Evolutionary conservation across 2,888 invertebrate species (phyloP).

Genomic region (Aphodius sticticus): DNA sequence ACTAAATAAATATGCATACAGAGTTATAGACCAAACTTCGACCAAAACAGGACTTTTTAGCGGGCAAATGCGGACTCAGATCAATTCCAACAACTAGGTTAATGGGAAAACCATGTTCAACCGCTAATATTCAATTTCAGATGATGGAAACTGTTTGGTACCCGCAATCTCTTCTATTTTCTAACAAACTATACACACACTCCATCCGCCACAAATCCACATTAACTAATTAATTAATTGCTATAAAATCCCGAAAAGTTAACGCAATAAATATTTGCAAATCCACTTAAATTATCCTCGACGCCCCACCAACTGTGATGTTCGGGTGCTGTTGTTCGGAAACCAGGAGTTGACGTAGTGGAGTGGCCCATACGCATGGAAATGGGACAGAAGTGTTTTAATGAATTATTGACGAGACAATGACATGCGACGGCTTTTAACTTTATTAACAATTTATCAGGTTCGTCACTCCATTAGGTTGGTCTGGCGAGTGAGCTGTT

Average conservation of each 20-base stretch:
- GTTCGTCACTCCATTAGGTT: constrained; percentile 25
- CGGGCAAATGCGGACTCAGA: neutral
- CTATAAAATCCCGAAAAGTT: neutral
- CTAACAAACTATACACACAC: neutral
- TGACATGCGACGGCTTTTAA: constrained; percentile 38
- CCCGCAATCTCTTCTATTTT: too few relatives aligned
- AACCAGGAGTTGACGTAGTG: neutral
- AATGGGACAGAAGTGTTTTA: constrained; percentile 32
- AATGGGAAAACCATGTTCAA: neutral
- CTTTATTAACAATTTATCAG: constrained; percentile 37
- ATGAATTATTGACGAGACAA: constrained; percentile 39
- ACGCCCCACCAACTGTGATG: neutral
- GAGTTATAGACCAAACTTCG: neutral
- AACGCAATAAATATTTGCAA: constrained; percentile 9
- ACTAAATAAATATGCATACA: neutral
- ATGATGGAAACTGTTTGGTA: neutral
- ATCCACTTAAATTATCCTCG: constrained; percentile 19
- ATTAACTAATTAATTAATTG: neutral
- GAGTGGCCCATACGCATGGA: constrained; percentile 13
- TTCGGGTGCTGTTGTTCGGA: neutral
- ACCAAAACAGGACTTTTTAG: neutral
- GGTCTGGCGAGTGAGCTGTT: neutral
- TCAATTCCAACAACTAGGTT: neutral
- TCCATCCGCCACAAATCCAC: neutral
- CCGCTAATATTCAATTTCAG: neutral